These are phyloP conservation scores for Strix uralensis DNA, from an alignment of 2,113 vertebrate genomes.

Conservation along the genomic window DNA sequence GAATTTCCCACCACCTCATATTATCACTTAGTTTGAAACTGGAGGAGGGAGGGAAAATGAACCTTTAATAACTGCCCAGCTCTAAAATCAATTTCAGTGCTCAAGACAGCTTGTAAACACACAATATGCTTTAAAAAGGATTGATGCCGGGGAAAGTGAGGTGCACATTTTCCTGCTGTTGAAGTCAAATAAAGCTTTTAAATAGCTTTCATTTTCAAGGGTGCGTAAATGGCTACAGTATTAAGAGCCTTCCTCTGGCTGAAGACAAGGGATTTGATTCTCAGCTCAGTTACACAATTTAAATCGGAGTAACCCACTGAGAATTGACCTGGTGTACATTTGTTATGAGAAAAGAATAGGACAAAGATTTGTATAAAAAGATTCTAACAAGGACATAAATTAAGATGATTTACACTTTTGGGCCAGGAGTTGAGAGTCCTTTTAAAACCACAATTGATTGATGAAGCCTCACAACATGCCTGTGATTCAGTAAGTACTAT, in stretches of 20 bases:
- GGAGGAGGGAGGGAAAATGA: slow-evolving; percentile 36
- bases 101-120: slow-evolving; percentile 53
- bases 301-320: slow-evolving; percentile 3
- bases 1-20: not conserved
- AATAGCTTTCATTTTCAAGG: not conserved
- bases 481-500: slow-evolving; percentile 1
- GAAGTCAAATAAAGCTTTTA: slow-evolving; percentile 35
- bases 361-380: not conserved
- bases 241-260: not conserved
- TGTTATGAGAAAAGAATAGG: not conserved
- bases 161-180: slow-evolving; percentile 16
- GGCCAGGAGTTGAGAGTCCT: slow-evolving; percentile 27
- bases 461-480: slow-evolving; percentile 30
- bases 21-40: slow-evolving; percentile 21
- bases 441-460: slow-evolving; percentile 49
- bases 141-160: slow-evolving; percentile 38
- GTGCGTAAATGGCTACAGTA: not conserved
- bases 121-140: slow-evolving; percentile 19
- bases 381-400: not conserved
- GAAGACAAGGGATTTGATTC: slow-evolving; percentile 6
- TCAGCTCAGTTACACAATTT: not conserved
- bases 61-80: slow-evolving; percentile 33
- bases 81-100: slow-evolving; percentile 39
- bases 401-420: slow-evolving; percentile 29
- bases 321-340: not conserved